Evolutionary conservation across 2,797 vertebrate species (phyloP), one percentile per base, ranked within the genome.

Genomic region (Dicrostonyx torquatus): DNA sequence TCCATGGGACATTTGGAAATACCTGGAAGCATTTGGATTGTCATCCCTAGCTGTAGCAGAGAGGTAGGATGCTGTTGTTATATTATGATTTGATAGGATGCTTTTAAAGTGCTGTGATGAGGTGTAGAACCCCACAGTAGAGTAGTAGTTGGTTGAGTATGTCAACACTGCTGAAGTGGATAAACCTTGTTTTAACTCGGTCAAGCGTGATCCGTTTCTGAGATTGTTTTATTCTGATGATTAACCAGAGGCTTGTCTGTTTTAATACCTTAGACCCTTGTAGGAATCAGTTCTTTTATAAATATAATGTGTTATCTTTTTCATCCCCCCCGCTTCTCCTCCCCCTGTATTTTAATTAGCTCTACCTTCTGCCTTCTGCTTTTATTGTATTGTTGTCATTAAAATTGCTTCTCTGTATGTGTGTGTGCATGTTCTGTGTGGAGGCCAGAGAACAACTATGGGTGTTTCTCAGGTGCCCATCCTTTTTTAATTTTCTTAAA

Each of bases 241-340:
- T 43, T 93, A 87, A 31, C 48, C 31, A 78, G 76, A 80, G 6
- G 37, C 77, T 87, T 72, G 37, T 82, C 66, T 87, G 24, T 53
- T 92, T 78, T 87, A 53, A 64, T 86, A 26, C 29, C 37, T 48
- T 68, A 75, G 50, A 34, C 48, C 70, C 62, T 89, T 73, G 26
- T 82, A 78, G 89, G 43, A 94, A 53, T 79, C n/a, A 50, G 76
- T 89, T 91, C 70, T 77, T 95, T 93, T n/a, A 31, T 55, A 68
- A 90, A 76, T 68, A 5, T 53, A 22, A 34, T 13, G 17, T 72
- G 15, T 50, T 75, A 75, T 75, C 24, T 77, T 91, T 88, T 29
- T 58, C 37, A 26, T 34, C 72, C 3, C 26, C 26, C 58, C 22
- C 4, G 8, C 13, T 11, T 17, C n/a, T 7, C 5, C 24, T 64